Percentiles rank a stretch among this genome's conserved stretches.
Evolutionary conservation across 2,888 invertebrate species (phyloP).

Genomic region (Leptopilina drosophilae): DNA sequence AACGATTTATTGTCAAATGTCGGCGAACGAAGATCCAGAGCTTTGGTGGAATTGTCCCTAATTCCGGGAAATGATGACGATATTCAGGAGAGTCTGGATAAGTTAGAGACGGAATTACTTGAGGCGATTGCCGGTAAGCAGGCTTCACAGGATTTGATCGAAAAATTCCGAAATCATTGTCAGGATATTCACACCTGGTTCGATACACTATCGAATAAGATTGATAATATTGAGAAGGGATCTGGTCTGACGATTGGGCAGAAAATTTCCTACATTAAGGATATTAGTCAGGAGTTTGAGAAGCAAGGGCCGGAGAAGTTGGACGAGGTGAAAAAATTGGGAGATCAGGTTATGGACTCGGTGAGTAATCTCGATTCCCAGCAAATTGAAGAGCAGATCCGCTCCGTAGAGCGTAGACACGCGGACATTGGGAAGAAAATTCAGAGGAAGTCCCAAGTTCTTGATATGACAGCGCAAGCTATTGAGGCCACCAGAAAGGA

Average conservation of each 20-base stretch:
- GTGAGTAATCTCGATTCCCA: slow-evolving; percentile 93
- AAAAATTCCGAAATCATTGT: slow-evolving; percentile 86
- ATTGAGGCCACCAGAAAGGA: slow-evolving; percentile 89
- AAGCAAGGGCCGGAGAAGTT: slow-evolving; percentile 84
- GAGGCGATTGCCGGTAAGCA: slow-evolving; percentile 87
- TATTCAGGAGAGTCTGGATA: slow-evolving; percentile 85
- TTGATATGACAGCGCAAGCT: slow-evolving; percentile 90
- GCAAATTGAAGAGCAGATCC: slow-evolving; percentile 93
- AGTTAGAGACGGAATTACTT: slow-evolving; percentile 84
- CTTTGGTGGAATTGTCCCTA: slow-evolving; percentile 85
- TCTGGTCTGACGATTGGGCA: slow-evolving; percentile 89
- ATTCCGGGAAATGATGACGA: slow-evolving; percentile 81
- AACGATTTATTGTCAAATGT: slow-evolving; percentile 88
- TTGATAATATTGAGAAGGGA: slow-evolving; percentile 90
- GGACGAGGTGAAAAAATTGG: slow-evolving; percentile 84
- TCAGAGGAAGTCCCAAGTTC: slow-evolving; percentile 88
- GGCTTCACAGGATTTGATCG: slow-evolving; percentile 86
- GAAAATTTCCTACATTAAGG: slow-evolving; percentile 86
- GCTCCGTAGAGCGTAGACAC: slow-evolving; percentile 89
- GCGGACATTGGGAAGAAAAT: slow-evolving; percentile 91
- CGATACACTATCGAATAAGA: slow-evolving; percentile 87
- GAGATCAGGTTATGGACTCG: slow-evolving; percentile 85
- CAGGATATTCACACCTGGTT: slow-evolving; percentile 90
- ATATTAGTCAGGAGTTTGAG: slow-evolving; percentile 86
- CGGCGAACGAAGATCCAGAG: slow-evolving; percentile 86